Base-by-base conservation (phyloP, 2,113 vertebrate genomes). In the Nerophis lumbriciformis region DNA sequence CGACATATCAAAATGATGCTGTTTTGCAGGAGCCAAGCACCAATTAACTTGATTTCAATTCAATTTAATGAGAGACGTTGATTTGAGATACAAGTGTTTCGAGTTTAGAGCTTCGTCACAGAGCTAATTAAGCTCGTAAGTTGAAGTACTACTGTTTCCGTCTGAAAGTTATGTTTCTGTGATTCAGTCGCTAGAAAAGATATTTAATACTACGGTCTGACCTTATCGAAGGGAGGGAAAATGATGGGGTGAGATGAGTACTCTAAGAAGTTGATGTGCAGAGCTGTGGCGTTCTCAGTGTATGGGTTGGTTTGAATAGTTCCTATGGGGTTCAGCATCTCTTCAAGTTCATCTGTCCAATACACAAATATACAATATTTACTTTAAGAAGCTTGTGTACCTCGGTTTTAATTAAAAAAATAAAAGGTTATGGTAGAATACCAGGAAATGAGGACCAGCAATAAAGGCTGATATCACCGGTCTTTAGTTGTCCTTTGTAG, bases 401-500 rank as follows among this genome's bases (percentile, higher is more conserved):
- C 54, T 53, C 5, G 16, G 6, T 48, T 19, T 47, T 61, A 6
- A 15, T 51, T 15, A 47, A 5, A 19, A 8, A 7, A 21, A 59
- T 11, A 5, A 48, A 60, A 3, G 5, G n/a, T 44, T 44, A 15
- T 37, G 47, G 19, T 59, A 35, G 49, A 9, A 4, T 78, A 98
- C 96, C 97, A 90, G 97, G 97, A 92, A 99, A 98, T 1, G 95
- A 98, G 53, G 97, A 96, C 97, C 97, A 99, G 89, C 94, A 93
- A 84, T 99, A 93, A 63, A 99, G 83, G 61, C 90, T 77, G 64
- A 94, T 72, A 8, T 98, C 94, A 73, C 96, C 96, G 3, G 89
- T 94, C 85, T 92, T 94, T 83, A 99, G 74, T 21, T 98, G 95
- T 72, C 95, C 96, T 91, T 93, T 97, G 86, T 95, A 99, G 89